Conservation (phyloP, 1,140 invertebrate species). For the Charaxes varanes region DNA sequence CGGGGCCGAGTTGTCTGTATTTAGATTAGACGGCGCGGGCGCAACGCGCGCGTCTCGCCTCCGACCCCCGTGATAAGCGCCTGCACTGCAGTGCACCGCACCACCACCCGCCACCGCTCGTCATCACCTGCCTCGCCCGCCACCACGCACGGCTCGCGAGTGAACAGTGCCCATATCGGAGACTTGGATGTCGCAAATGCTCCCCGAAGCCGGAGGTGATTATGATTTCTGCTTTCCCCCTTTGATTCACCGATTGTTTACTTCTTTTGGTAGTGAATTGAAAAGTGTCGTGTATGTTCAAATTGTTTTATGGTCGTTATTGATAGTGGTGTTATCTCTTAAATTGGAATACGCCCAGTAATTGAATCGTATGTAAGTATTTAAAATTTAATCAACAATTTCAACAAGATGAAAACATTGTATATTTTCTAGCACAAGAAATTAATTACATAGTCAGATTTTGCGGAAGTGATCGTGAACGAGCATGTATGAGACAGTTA, state of each 20-base stretch:
- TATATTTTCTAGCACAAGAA: too few relatives aligned
- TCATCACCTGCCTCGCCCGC: conserved; percentile 8
- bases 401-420: too few relatives aligned
- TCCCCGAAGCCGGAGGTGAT: conserved; percentile 60
- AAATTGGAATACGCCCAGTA: too few relatives aligned
- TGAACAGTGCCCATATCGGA: conserved; percentile 10
- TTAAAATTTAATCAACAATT: too few relatives aligned
- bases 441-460: too few relatives aligned
- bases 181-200: conserved; percentile 59
- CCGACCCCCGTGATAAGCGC: conserved; percentile 26
- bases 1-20: conserved; percentile 61
- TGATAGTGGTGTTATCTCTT: too few relatives aligned
- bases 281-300: too few relatives aligned
- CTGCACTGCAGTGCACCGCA: conserved; percentile 22
- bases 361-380: too few relatives aligned
- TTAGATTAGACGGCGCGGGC: conserved; percentile 57
- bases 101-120: conserved; percentile 13
- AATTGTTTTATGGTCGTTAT: too few relatives aligned
- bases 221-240: conserved; percentile 12
- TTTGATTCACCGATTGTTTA: neutral
- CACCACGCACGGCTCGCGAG: conserved; percentile 10
- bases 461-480: too few relatives aligned
- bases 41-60: conserved; percentile 31
- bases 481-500: too few relatives aligned
- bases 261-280: neutral